phyloP scores from a whole-genome alignment of 35 echinoderm and acorn worm genomes.

The Hemicentrotus pulcherrimus region DNA sequence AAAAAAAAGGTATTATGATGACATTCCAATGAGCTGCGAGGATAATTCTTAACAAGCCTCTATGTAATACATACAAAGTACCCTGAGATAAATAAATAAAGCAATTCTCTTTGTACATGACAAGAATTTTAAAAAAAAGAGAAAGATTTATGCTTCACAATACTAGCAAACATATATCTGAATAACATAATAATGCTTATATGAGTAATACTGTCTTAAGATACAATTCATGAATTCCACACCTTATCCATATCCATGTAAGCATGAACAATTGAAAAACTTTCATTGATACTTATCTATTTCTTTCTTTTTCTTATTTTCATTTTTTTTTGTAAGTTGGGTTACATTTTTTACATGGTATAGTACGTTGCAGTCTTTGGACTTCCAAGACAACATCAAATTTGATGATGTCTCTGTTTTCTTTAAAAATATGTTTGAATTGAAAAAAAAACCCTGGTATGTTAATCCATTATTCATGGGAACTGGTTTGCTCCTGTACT shows the following conservation, averaged over 20 bases:
- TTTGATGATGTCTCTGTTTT: neutral
- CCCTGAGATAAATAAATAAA: conserved; percentile 5
- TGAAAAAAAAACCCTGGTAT: too few relatives aligned
- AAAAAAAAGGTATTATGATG: neutral
- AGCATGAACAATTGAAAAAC: neutral
- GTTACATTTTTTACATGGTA: neutral
- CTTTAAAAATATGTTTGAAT: neutral
- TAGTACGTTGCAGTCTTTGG: neutral
- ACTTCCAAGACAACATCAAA: neutral
- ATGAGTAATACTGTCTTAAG: neutral
- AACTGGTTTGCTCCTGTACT: too few relatives aligned
- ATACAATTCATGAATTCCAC: neutral
- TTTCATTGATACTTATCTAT: too few relatives aligned
- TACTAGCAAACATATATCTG: neutral
- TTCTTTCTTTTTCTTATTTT: neutral
- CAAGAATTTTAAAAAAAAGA: neutral
- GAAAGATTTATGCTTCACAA: neutral
- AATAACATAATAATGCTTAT: conserved; percentile 2
- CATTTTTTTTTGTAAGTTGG: neutral
- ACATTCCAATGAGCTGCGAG: neutral
- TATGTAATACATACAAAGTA: neutral
- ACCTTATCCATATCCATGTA: neutral
- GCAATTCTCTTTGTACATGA: neutral
- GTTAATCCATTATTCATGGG: too few relatives aligned
- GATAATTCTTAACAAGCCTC: neutral